Evolutionary conservation across 2,113 vertebrate species (phyloP).

Genomic region (Muntiacus muntjak): DNA sequence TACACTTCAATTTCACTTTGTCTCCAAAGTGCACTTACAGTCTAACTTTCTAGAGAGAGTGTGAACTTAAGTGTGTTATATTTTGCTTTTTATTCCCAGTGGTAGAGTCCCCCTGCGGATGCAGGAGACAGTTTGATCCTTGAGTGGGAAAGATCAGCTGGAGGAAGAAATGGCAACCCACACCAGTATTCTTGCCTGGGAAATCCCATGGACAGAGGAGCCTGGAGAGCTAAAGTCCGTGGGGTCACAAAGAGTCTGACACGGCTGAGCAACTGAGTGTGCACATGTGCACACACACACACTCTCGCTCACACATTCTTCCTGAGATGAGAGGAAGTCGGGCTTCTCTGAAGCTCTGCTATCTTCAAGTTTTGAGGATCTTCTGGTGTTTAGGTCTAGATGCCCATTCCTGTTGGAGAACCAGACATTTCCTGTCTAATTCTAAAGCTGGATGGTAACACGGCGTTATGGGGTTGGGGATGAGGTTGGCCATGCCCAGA

Average conservation of each 20-base stretch:
- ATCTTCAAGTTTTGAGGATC: neutral
- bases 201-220: neutral
- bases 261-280: neutral
- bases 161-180: neutral
- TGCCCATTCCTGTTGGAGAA: neutral
- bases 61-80: neutral
- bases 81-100: neutral
- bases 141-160: neutral
- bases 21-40: neutral
- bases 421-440: neutral
- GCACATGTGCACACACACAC: neutral
- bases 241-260: neutral
- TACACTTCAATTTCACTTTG: neutral
- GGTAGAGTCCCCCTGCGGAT: neutral
- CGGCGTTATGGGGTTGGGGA: rapidly evolving
- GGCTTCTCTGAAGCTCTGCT: neutral
- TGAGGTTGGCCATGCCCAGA: neutral
- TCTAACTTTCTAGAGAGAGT: neutral
- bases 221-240: neutral
- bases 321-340: neutral
- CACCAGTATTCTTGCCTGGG: neutral
- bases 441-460: neutral
- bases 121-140: neutral
- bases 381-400: neutral
- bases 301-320: neutral